These are phyloP conservation scores for Drosophila pseudoobscura DNA, from an alignment of 1,140 invertebrate genomes.

Conservation along the genomic window DNA sequence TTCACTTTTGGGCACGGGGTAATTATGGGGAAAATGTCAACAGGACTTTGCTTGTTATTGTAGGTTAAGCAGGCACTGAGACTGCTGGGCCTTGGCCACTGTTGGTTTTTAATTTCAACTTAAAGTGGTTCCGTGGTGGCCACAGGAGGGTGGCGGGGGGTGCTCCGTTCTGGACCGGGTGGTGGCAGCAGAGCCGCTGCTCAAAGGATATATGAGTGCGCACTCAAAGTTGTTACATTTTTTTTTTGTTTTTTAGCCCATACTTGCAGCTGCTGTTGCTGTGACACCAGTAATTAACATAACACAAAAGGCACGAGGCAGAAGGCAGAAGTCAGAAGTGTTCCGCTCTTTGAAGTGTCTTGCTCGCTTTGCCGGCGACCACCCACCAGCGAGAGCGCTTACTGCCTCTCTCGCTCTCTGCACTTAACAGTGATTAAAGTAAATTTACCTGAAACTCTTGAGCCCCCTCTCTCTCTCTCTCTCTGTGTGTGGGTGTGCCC, in stretches of 20 bases:
- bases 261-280: slow-evolving; percentile 45
- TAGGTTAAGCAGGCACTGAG: slow-evolving; percentile 71
- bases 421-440: slow-evolving; percentile 78
- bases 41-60: slow-evolving; percentile 74
- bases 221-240: slow-evolving; percentile 70
- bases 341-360: slow-evolving; percentile 69
- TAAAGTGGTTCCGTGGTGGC: slow-evolving; percentile 13
- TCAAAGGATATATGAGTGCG: slow-evolving; percentile 77
- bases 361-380: slow-evolving; percentile 63
- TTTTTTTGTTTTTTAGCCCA: slow-evolving; percentile 19
- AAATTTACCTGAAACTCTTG: slow-evolving; percentile 76
- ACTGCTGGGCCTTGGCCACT: slow-evolving; percentile 69
- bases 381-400: slow-evolving; percentile 10
- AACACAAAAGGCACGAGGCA: slow-evolving; percentile 68
- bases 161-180: background rate
- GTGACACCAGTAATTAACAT: slow-evolving; percentile 81
- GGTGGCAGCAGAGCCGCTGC: slow-evolving; percentile 40
- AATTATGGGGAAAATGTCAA: slow-evolving; percentile 80
- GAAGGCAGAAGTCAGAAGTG: slow-evolving; percentile 36
- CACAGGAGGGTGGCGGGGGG: no score
- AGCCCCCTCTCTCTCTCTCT: slow-evolving; percentile 12
- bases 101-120: slow-evolving; percentile 81
- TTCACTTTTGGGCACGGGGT: slow-evolving; percentile 75
- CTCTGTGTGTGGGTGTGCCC: slow-evolving; percentile 29
- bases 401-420: slow-evolving; percentile 26